Evolutionary conservation across 2,797 vertebrate species (phyloP).

Genomic region (Varecia variegata): DNA sequence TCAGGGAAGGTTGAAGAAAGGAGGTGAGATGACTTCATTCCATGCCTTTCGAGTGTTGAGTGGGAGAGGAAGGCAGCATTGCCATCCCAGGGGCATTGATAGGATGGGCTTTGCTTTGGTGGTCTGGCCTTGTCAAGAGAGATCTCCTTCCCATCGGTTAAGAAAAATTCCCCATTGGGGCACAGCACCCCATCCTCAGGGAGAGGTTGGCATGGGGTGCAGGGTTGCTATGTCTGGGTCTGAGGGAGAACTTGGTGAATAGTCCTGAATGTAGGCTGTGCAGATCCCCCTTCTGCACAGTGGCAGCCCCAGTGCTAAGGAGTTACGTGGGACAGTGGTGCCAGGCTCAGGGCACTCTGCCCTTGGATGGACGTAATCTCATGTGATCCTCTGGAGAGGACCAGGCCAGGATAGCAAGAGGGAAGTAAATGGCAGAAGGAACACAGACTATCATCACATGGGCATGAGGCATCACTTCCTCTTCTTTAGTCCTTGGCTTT

Average conservation of each 20-base stretch:
- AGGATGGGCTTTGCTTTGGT: not conserved
- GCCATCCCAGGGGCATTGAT: not conserved
- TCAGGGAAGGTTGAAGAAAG: not conserved
- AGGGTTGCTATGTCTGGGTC: not conserved
- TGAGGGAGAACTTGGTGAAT: not conserved
- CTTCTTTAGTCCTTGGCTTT: not conserved
- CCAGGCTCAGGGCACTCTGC: too few species aligned
- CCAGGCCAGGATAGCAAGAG: not conserved
- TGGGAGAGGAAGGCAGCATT: not conserved
- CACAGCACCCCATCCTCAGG: not conserved
- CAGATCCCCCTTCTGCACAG: not conserved
- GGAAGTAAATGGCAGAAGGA: not conserved
- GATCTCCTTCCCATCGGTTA: too few species aligned
- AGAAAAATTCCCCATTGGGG: not conserved
- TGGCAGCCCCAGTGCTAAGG: not conserved
- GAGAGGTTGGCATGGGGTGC: not conserved
- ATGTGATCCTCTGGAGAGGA: not conserved
- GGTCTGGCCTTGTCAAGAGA: not conserved
- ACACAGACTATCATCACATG: fast-evolving
- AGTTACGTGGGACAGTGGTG: not conserved
- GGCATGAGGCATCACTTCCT: not conserved
- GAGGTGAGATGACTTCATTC: fast-evolving
- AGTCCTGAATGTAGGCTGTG: not conserved
- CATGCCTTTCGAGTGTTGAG: fast-evolving
- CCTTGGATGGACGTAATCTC: not conserved